Evolutionary conservation across 2,797 vertebrate genomes (phyloP).

Genomic region (Syngnathus acus): DNA sequence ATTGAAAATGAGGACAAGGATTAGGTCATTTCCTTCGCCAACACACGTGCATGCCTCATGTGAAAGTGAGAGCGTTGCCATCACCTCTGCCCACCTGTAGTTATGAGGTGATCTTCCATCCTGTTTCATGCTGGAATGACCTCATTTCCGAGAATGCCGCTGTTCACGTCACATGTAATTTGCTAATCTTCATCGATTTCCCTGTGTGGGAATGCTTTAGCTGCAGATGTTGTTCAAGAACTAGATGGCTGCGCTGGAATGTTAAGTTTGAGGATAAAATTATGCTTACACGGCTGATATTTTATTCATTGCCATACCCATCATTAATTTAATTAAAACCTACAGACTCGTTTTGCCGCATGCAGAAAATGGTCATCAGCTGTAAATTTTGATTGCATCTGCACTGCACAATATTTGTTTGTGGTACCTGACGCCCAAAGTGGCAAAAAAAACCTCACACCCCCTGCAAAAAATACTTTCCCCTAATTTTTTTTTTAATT

Average conservation of each 20-base stretch:
- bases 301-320: slow-evolving; percentile 3
- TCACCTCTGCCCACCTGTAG: not conserved
- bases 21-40: not conserved
- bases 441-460: not conserved
- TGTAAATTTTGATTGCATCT: not conserved
- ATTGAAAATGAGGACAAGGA: not conserved
- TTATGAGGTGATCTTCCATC: not conserved
- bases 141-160: not conserved
- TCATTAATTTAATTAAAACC: slow-evolving; percentile 4
- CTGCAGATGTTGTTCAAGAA: not conserved
- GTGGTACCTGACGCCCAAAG: not conserved
- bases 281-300: not conserved
- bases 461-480: no score
- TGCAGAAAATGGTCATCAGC: not conserved
- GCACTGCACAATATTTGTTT: not conserved
- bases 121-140: not conserved
- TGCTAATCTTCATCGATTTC: not conserved
- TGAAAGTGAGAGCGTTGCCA: not conserved
- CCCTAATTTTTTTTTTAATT: no score
- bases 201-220: not conserved
- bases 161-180: not conserved
- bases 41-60: not conserved
- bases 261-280: not conserved
- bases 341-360: not conserved
- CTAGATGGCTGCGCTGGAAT: not conserved